Conservation (phyloP, 1,140 invertebrate genomes). For the Drosophila nebulosa region DNA sequence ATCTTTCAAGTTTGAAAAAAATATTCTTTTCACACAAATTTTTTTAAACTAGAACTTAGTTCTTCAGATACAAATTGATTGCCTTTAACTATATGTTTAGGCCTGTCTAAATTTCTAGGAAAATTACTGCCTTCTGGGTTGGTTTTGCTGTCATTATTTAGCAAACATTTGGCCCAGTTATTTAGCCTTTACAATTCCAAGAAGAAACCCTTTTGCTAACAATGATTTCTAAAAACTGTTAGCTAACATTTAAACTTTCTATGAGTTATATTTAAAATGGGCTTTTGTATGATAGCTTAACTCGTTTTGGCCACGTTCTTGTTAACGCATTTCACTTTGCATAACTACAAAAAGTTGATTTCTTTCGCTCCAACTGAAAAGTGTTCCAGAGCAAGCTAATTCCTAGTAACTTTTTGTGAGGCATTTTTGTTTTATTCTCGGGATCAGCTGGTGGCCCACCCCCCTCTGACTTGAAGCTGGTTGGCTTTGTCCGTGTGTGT, state of each 20-base stretch:
- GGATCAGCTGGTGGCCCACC: not conserved
- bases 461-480: not conserved
- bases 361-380: slow-evolving; percentile 16
- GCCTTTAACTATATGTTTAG: too few species aligned
- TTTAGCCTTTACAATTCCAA: too few species aligned
- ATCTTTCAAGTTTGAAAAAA: too few species aligned
- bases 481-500: not conserved
- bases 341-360: not conserved
- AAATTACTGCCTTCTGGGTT: too few species aligned
- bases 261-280: not conserved
- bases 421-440: not conserved
- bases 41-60: too few species aligned
- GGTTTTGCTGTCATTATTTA: too few species aligned
- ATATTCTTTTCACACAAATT: too few species aligned
- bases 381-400: slow-evolving; percentile 47
- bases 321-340: slow-evolving; percentile 5
- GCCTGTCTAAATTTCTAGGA: too few species aligned
- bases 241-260: not conserved
- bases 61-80: too few species aligned
- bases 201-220: too few species aligned
- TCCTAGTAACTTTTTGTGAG: slow-evolving; percentile 39
- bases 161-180: too few species aligned
- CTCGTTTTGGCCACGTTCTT: slow-evolving; percentile 21
- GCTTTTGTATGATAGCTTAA: not conserved
- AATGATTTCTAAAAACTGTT: too few species aligned